These are phyloP conservation scores for Pseudobourletiella spinata DNA, from an alignment of 1,140 invertebrate species.

Conservation along the genomic window DNA sequence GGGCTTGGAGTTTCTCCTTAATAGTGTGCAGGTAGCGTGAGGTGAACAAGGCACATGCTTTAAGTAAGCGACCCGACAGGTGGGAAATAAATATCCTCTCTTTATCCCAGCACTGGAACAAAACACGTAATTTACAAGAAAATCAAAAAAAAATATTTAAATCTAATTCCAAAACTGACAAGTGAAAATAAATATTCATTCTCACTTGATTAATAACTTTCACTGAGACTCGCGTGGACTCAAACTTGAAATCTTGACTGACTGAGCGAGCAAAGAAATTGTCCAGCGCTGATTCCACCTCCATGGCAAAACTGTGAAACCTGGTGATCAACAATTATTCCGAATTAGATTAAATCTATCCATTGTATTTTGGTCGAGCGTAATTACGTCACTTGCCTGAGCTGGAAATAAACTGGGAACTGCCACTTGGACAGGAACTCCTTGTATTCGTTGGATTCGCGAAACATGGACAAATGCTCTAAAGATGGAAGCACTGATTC, in stretches of 20 bases:
- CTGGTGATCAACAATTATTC: conserved; percentile 14
- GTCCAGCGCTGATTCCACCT: conserved; percentile 31
- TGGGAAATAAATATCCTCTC: conserved; percentile 30
- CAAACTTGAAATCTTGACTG: conserved; percentile 31
- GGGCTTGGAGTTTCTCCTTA: too few species aligned
- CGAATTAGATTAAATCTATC: too few species aligned
- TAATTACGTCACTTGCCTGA: too few species aligned
- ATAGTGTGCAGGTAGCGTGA: conserved; percentile 27
- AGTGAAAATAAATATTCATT: too few species aligned
- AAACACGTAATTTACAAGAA: neutral
- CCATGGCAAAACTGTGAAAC: conserved; percentile 30
- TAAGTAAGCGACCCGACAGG: conserved; percentile 29
- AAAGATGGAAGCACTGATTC: conserved; percentile 52
- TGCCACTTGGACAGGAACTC: conserved; percentile 81
- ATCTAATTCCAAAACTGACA: too few species aligned
- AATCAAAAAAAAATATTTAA: too few species aligned
- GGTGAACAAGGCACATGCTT: conserved; percentile 35
- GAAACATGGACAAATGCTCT: conserved; percentile 26
- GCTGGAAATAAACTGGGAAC: conserved; percentile 89
- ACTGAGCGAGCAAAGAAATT: conserved; percentile 11
- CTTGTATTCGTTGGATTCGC: conserved; percentile 38
- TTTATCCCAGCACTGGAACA: conserved; percentile 34
- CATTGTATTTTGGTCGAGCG: too few species aligned
- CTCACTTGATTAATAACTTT: conserved; percentile 33
- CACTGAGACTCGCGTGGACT: conserved; percentile 23